A percentile compares a stretch with the other conserved stretches of the same genome.
phyloP scores from a whole-genome alignment of 2,888 invertebrate genomes.

The Elysia crispata region DNA sequence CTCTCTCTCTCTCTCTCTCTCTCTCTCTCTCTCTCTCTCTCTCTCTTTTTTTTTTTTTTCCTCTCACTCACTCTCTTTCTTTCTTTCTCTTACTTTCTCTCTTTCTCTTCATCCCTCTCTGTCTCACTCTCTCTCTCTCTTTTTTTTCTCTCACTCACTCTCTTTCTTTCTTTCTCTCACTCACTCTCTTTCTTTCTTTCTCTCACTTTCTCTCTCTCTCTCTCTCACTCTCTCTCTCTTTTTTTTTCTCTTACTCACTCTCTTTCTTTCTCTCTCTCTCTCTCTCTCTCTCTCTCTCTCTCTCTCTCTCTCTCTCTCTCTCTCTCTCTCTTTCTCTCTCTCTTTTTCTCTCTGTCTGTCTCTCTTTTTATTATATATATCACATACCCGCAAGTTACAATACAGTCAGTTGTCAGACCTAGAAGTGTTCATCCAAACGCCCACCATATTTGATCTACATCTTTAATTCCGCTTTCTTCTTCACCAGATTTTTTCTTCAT shows the following conservation, averaged over 20 bases:
- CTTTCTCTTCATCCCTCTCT: too few relatives aligned
- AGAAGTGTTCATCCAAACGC: too few relatives aligned
- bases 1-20: too few relatives aligned
- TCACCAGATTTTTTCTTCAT: too few relatives aligned
- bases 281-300: slow-evolving; percentile 27
- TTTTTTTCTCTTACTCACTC: slow-evolving; percentile 11
- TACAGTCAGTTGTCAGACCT: too few relatives aligned
- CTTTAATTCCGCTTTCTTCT: too few relatives aligned
- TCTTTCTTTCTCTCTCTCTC: slow-evolving; percentile 20
- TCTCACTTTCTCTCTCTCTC: slow-evolving; percentile 17
- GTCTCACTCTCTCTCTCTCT: too few relatives aligned
- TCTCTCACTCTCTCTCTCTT: slow-evolving; percentile 27
- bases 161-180: background rate
- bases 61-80: too few relatives aligned
- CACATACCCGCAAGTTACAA: background rate
- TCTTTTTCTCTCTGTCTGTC: slow-evolving; percentile 17
- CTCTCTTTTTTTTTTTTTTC: background rate
- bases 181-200: slow-evolving; percentile 20
- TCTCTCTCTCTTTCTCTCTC: slow-evolving; percentile 29
- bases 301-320: slow-evolving; percentile 22
- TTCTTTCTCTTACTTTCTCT: too few relatives aligned
- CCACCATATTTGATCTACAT: too few relatives aligned
- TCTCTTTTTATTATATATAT: background rate
- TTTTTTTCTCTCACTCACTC: too few relatives aligned
- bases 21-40: too few relatives aligned